phyloP scores from a whole-genome alignment of 2,888 invertebrate genomes.

The Lasius fuliginosus region DNA sequence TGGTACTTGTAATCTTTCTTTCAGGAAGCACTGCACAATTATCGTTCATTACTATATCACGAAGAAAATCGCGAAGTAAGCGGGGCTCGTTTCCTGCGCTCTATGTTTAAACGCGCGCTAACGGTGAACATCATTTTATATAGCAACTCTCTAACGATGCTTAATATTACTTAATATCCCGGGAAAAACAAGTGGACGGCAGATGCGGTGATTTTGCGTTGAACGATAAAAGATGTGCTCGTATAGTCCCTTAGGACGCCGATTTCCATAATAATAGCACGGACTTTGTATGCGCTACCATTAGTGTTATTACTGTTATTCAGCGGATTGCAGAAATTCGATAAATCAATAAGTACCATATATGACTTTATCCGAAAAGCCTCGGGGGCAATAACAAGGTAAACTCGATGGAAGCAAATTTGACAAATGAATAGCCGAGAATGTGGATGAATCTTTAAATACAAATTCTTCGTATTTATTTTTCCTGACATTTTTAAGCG shows the following conservation, averaged over 20 bases:
- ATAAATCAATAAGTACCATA: slow-evolving; percentile 48
- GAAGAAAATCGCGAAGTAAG: slow-evolving; percentile 9
- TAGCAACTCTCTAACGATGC: slow-evolving; percentile 42
- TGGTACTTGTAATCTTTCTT: slow-evolving; percentile 1
- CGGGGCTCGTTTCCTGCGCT: slow-evolving; percentile 16
- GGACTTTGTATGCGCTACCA: slow-evolving; percentile 12
- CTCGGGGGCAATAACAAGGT: background rate
- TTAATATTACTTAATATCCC: slow-evolving; percentile 42
- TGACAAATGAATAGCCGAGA: slow-evolving; percentile 22
- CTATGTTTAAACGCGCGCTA: slow-evolving; percentile 16
- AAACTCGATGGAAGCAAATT: slow-evolving; percentile 39
- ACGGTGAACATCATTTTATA: slow-evolving; percentile 33
- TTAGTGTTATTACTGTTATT: slow-evolving; percentile 50
- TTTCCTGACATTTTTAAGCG: background rate
- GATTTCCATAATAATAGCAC: slow-evolving; percentile 39
- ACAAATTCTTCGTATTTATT: slow-evolving; percentile 6
- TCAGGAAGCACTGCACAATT: slow-evolving; percentile 8
- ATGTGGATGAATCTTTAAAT: background rate
- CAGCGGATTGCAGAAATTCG: slow-evolving; percentile 36
- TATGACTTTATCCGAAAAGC: slow-evolving; percentile 23
- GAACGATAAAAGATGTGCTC: slow-evolving; percentile 23
- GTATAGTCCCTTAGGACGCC: background rate
- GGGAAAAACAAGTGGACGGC: slow-evolving; percentile 34
- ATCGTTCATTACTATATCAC: slow-evolving; percentile 31
- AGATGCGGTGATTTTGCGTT: slow-evolving; percentile 16